Evolutionary conservation across 2,888 invertebrate species (phyloP).

Genomic region (Eugnorisma glareosa): DNA sequence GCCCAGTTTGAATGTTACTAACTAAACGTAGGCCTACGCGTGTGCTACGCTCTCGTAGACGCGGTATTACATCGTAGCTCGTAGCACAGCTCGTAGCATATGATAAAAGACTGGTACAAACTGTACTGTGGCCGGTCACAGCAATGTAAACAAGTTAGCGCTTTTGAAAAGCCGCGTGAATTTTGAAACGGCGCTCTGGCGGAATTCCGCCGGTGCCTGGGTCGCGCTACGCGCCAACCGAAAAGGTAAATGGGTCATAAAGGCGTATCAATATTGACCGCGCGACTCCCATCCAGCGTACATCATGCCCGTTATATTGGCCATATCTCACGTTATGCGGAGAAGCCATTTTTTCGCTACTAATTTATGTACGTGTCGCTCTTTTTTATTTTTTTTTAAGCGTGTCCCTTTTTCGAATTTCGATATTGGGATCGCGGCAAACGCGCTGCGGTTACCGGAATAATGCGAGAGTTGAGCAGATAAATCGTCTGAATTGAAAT

Average conservation of each 20-base stretch:
- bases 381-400: conserved; percentile 75
- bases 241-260: conserved; percentile 89
- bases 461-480: conserved; percentile 53
- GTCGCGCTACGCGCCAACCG: conserved; percentile 75
- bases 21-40: conserved; percentile 24
- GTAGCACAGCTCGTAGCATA: conserved; percentile 48
- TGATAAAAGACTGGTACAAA: conserved; percentile 41
- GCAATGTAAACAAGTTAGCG: conserved; percentile 77
- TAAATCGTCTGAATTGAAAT: conserved; percentile 54
- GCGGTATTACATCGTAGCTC: conserved; percentile 39
- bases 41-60: conserved; percentile 41
- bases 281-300: conserved; percentile 81
- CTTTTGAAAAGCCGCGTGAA: conserved; percentile 77
- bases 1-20: conserved; percentile 18
- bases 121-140: conserved; percentile 26
- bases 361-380: conserved; percentile 80
- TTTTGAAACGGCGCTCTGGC: conserved; percentile 79
- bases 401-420: conserved; percentile 69
- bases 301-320: conserved; percentile 83
- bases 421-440: conserved; percentile 60
- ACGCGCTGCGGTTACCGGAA: conserved; percentile 56
- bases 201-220: conserved; percentile 80
- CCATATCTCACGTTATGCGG: conserved; percentile 83
- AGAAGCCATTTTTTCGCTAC: conserved; percentile 77
- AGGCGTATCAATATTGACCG: conserved; percentile 89